These are phyloP conservation scores for Thelaira solivaga DNA, from an alignment of 2,888 invertebrate genomes.

Conservation along the genomic window DNA sequence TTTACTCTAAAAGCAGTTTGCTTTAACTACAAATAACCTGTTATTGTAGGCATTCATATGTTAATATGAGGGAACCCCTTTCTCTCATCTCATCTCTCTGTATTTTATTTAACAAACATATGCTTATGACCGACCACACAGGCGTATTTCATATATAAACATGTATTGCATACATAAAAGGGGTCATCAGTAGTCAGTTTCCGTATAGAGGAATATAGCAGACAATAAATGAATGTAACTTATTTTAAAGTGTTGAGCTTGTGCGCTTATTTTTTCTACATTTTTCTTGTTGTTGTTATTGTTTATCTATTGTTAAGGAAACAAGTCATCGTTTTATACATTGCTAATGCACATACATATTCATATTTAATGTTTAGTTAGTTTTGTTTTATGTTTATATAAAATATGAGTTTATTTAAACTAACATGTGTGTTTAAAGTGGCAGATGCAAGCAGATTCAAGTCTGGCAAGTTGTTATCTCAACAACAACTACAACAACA, in stretches of 20 bases:
- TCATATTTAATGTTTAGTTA: conserved; percentile 10
- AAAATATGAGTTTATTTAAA: neutral
- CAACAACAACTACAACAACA: neutral
- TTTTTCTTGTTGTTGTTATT: neutral
- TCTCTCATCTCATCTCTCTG: neutral
- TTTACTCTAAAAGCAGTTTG: too few species aligned
- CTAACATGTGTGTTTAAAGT: neutral
- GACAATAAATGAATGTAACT: neutral
- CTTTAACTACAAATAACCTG: conserved; percentile 39
- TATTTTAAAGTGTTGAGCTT: neutral
- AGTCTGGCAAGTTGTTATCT: conserved; percentile 6
- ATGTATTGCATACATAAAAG: conserved; percentile 19
- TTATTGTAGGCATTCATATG: conserved; percentile 21
- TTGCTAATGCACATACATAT: neutral
- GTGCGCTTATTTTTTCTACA: neutral
- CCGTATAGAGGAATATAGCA: neutral
- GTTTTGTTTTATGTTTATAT: conserved; percentile 28
- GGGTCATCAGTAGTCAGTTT: neutral
- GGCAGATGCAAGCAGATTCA: conserved; percentile 16
- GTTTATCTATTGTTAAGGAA: conserved; percentile 1
- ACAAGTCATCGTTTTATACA: neutral
- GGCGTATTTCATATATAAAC: conserved; percentile 31
- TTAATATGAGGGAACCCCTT: neutral
- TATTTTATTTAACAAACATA: conserved; percentile 36
- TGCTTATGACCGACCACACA: conserved; percentile 35